These are phyloP conservation scores for Echinarachnius parma DNA, from an alignment of 53 echinoderm and acorn worm species.

Conservation along the genomic window DNA sequence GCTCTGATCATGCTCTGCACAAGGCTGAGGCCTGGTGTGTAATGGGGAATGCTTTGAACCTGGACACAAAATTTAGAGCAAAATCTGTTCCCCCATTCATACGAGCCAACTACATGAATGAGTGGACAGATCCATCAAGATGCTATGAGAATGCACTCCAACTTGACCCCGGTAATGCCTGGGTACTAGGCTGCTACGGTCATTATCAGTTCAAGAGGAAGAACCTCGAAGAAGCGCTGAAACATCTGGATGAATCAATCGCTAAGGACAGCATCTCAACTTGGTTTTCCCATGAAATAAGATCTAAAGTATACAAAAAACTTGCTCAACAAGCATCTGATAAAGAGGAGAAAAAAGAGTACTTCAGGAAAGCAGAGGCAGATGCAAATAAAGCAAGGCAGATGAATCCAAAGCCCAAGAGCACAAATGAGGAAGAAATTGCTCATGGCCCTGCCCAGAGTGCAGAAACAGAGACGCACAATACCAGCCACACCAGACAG, in stretches of 20 bases:
- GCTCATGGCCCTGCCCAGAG: neutral
- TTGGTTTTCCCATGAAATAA: slow-evolving; percentile 4
- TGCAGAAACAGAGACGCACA: slow-evolving; percentile 1
- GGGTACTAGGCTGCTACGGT: slow-evolving; percentile 24
- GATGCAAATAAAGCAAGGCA: neutral
- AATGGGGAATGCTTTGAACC: slow-evolving; percentile 15
- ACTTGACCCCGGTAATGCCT: slow-evolving; percentile 24
- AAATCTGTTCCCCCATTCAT: neutral
- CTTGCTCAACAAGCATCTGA: neutral
- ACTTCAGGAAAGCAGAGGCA: neutral
- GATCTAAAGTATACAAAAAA: neutral
- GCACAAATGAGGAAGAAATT: neutral
- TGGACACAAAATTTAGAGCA: neutral
- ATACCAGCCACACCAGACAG: neutral
- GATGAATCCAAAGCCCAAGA: slow-evolving; percentile 6
- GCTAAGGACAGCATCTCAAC: slow-evolving; percentile 7
- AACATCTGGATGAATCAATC: slow-evolving; percentile 3
- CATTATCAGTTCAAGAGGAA: neutral
- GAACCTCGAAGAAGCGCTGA: neutral
- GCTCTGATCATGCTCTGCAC: slow-evolving; percentile 12
- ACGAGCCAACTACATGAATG: neutral
- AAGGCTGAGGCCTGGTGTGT: slow-evolving; percentile 31
- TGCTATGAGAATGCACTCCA: slow-evolving; percentile 20
- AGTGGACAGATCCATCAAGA: slow-evolving; percentile 6
- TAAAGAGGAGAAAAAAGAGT: neutral